Base-by-base conservation (phyloP, 2,888 invertebrate genomes). In the Orchesellides sinensis region DNA sequence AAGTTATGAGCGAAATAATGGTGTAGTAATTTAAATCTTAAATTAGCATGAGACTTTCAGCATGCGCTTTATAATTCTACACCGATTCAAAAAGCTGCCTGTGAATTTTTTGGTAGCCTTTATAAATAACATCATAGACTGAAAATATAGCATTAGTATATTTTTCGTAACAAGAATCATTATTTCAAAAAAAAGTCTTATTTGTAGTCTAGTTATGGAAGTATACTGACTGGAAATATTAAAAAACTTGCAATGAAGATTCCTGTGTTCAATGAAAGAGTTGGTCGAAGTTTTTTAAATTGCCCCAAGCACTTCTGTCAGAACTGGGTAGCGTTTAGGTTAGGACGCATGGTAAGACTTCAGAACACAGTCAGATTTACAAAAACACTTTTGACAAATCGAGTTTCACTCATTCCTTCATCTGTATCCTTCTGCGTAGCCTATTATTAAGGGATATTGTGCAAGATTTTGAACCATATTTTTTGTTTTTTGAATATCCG, bases 341-440 rank as follows among this genome's bases (percentile, higher is more conserved):
- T n/a, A 40, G 10, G 1, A 40, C 40, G n/a, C 40, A 8, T 14
- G 40, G 32, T 14, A 40, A 40, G 40, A 40, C 40, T 2, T 40
- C 40, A 8, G 10, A 32, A 32, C 32, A 23, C 14, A 59, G 27
- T 17, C 19, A 8, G 21, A 21, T 52, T 47, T 63, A 40, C 61
- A 54, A 75, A 65, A 54, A 54, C 25, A 40, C 63, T 56, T n/a
- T 54, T 66, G 66, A 66, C 75, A 65, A 75, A 75, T 75, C 66
- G 75, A 54, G 25, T 40, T 54, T 75, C 19, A n/a, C 65, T 75
- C 75, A 75, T 52, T 52, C 54, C 29, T 54, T 75, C 75, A 75
- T 75, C 75, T 75, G 66, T 66, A 66, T 75, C 75, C 75, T 65
- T 66, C 66, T 25, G 10, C 6, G 17, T 66, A 66, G 40, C 75